Evolutionary conservation across 2,888 invertebrate species (phyloP).

Genomic region (Sympetrum striolatum): DNA sequence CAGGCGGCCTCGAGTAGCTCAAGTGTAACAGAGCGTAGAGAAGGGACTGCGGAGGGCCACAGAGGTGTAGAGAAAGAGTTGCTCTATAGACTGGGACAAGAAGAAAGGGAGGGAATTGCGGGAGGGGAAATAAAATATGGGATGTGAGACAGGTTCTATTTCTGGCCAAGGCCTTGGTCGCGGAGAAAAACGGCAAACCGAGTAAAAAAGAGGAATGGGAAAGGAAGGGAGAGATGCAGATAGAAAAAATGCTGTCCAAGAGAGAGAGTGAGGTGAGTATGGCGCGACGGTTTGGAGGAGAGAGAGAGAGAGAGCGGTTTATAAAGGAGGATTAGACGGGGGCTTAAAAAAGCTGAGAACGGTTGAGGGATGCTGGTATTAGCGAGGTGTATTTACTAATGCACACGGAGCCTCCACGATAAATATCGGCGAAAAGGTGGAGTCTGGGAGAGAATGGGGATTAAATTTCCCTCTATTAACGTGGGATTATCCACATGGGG

Average conservation of each 20-base stretch:
- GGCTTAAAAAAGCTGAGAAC: not conserved
- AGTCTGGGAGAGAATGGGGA: not conserved
- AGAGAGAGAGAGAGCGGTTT: not conserved
- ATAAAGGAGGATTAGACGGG: not conserved
- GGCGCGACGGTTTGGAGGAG: not conserved
- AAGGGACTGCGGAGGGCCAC: not conserved
- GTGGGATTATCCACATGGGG: not conserved
- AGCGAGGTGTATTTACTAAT: not conserved
- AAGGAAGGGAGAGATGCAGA: not conserved
- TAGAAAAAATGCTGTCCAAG: not conserved
- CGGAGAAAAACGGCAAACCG: not conserved
- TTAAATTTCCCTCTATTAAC: not conserved
- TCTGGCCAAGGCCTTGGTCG: conserved; percentile 34
- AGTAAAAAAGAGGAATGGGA: not conserved
- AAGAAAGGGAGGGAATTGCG: not conserved
- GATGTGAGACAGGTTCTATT: conserved; percentile 22
- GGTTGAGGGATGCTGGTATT: not conserved
- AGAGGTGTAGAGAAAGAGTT: not conserved
- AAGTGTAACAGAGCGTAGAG: not conserved
- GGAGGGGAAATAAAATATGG: conserved; percentile 27
- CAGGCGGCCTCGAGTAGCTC: not conserved
- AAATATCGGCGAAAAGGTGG: not conserved
- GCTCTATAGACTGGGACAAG: not conserved
- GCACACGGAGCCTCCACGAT: not conserved
- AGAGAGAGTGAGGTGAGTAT: not conserved